Percentiles rank a stretch among this genome's conserved stretches.
Evolutionary conservation across 2,113 vertebrate genomes (phyloP).

Genomic region (Grammomys surdaster): DNA sequence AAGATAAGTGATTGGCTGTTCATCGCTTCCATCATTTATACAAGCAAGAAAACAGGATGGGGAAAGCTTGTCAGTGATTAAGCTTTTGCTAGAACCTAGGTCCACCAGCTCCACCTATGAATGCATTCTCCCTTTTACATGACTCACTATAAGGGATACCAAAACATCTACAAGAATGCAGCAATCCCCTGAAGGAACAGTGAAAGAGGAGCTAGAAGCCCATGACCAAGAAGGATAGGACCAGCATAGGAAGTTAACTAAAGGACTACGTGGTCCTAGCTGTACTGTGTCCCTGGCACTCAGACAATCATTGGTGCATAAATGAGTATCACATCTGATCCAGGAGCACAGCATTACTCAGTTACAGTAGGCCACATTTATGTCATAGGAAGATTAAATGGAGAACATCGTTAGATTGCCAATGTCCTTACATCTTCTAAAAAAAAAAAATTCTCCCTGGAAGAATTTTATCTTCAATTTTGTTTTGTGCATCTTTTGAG

Average conservation of each 20-base stretch:
- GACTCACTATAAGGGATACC: not conserved
- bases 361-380: not conserved
- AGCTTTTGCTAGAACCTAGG: not conserved
- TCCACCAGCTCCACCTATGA: not conserved
- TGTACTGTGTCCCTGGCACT: accelerated
- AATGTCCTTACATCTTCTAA: not conserved
- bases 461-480: conserved; percentile 28
- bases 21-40: not conserved
- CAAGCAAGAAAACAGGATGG: not conserved
- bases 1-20: not conserved
- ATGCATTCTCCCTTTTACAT: not conserved
- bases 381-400: not conserved
- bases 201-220: not conserved
- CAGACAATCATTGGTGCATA: accelerated
- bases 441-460: not conserved
- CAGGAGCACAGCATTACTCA: not conserved
- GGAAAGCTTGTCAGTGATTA: not conserved
- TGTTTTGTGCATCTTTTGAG: not conserved
- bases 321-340: accelerated
- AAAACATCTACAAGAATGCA: not conserved
- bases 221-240: not conserved
- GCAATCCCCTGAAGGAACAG: not conserved
- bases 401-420: not conserved
- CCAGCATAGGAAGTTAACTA: accelerated
- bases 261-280: not conserved